phyloP scores from a whole-genome alignment of 2,113 vertebrate species.

The Grammomys dolichurus region DNA sequence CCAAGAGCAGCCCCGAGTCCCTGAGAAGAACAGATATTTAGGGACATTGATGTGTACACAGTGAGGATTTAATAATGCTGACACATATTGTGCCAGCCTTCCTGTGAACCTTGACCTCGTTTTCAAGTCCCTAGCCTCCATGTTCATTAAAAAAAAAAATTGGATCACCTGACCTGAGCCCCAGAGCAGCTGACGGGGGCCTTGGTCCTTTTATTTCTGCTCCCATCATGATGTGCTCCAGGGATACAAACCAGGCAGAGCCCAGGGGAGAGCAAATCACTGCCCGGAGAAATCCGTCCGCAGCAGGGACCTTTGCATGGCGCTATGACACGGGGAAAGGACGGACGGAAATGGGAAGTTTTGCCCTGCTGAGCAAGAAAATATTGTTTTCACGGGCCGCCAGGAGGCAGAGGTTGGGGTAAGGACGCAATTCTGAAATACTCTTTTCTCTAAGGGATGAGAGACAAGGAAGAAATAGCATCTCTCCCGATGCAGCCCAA shows the following conservation, averaged over 20 bases:
- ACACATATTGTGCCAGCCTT: slow-evolving; percentile 58
- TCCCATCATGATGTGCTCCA: slow-evolving; percentile 11
- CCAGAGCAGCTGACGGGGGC: background rate
- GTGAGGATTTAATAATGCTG: slow-evolving; percentile 75
- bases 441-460: slow-evolving; percentile 43
- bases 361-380: slow-evolving; percentile 62
- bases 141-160: slow-evolving; percentile 79
- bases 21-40: background rate
- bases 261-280: slow-evolving; percentile 56
- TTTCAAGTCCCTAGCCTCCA: slow-evolving; percentile 71
- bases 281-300: slow-evolving; percentile 53
- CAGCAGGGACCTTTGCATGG: background rate
- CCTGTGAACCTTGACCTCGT: slow-evolving; percentile 74
- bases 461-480: slow-evolving; percentile 51
- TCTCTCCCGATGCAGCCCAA: background rate
- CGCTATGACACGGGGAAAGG: slow-evolving; percentile 15
- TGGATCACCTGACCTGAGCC: slow-evolving; percentile 63
- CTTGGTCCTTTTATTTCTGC: slow-evolving; percentile 59
- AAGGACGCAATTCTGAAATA: slow-evolving; percentile 68
- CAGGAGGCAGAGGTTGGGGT: slow-evolving; percentile 60
- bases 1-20: background rate
- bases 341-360: slow-evolving; percentile 59
- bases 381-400: slow-evolving; percentile 61
- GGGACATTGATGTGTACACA: slow-evolving; percentile 21
- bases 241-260: slow-evolving; percentile 51